Percentiles rank a stretch among this genome's conserved stretches.
Conservation (phyloP, 2,888 invertebrate species). For the Microchrysa polita region DNA sequence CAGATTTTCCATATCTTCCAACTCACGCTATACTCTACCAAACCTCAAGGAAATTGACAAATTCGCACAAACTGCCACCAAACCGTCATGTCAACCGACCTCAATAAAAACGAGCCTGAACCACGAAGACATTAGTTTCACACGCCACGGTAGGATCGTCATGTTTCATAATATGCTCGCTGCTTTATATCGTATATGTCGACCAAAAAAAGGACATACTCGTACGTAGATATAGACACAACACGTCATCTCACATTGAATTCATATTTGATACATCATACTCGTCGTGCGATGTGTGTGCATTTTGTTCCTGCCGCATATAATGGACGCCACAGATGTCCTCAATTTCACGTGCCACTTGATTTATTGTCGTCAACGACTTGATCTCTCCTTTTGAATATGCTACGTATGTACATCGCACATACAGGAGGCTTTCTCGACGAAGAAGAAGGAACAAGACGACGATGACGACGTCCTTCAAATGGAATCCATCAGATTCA, state of each 20-base stretch:
- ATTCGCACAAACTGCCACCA: neutral
- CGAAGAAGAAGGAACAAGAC: too few relatives aligned
- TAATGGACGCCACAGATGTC: slow-evolving; percentile 15
- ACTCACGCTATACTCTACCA: too few relatives aligned
- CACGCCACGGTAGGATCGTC: neutral
- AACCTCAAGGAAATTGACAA: neutral
- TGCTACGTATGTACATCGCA: neutral
- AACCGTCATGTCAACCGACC: too few relatives aligned
- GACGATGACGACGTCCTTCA: too few relatives aligned
- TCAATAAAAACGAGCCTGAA: neutral
- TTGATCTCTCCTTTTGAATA: slow-evolving; percentile 16
- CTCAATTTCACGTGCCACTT: slow-evolving; percentile 40
- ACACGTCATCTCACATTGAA: too few relatives aligned
- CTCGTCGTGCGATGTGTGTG: neutral
- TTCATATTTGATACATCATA: slow-evolving; percentile 7
- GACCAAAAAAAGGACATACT: neutral
- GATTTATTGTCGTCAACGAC: slow-evolving; percentile 30
- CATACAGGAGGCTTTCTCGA: too few relatives aligned
- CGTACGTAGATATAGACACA: too few relatives aligned
- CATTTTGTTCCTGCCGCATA: neutral
- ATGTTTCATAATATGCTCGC: too few relatives aligned
- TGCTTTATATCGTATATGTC: too few relatives aligned
- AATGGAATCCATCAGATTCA: too few relatives aligned
- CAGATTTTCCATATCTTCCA: too few relatives aligned
- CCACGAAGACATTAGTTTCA: neutral